Evolutionary conservation across 2,888 invertebrate genomes (phyloP), one percentile per base, ranked within the genome.

Genomic region (Drosophila glabriapex): DNA sequence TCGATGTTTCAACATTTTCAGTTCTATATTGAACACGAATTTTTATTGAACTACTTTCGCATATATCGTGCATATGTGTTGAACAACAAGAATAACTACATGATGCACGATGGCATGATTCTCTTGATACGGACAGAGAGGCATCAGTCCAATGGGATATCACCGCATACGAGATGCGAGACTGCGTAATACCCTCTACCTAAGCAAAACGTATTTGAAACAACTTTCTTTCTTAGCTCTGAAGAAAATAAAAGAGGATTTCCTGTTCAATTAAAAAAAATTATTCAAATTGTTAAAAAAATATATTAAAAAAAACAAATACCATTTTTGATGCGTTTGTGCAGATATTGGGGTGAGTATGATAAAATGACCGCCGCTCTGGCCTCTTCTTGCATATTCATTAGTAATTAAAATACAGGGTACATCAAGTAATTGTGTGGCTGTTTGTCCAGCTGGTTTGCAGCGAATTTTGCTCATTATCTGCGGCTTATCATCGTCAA

Each of bases 131-230:
- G 41, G 4, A 28, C 33, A 35, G 31, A 16, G 31, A 29, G 49
- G 33, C 31, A 31, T 31, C 9, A 5, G 53, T 64, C 77, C 37
- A 10, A 46, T 29, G 73, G 81, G 76, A 80, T 80, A 71, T 82
- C 70, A 83, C 54, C 28, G 41, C 19, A 58, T 58, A 31, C 54
- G 25, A 29, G 25, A 3, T 12, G 33, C 16, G 2, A 35, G 16
- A n/a, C 73, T 29, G 10, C 6, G 1, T n/a, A 4, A 55, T 73
- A 73, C 53, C 29, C 28, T 50, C 14, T 6, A 31, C 31, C 4
- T 7, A 46, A 7, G n/a, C 3, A 9, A 49, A 10, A 25, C 19
- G 9, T 16, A 16, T 49, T 49, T 25, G 41, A 12, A 22, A 3
- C 14, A 6, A 14, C 43, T n/a, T 41, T n/a, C n/a, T 5, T 5